Base-by-base conservation (phyloP, 2,888 invertebrate species). In the Nemoura dubitans region DNA sequence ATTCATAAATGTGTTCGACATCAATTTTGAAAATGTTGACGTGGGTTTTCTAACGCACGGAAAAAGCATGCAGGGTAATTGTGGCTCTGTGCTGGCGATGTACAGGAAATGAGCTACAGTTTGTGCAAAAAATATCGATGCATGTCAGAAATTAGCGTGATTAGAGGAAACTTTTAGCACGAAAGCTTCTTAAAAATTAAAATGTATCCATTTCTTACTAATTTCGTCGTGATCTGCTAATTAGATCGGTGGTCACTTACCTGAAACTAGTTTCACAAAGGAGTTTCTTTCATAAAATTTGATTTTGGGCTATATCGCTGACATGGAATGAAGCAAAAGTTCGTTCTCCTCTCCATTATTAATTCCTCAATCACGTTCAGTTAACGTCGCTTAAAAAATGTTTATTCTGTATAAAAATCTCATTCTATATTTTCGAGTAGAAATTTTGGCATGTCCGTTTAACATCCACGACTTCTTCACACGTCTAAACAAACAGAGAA, bases 361-460 rank as follows among this genome's bases (percentile, higher is more conserved):
- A 59, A 59, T 59, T 59, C 21, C 59, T 2, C 59, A 59, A 59
- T 59, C 59, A 59, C 59, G 59, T 7, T 21, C 16, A 59, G 14
- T 59, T 59, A 21, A 21, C 59, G 59, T 21, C 59, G 59, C 2
- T 10, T 59, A 21, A 59, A 6, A 6, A 59, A 59, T 59, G 21
- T 59, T 59, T 59, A 59, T 21, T 21, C 21, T 78, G 78, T 78
- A 78, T 78, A 26, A 27, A 21, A 21, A 26, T 27, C 28, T 28
- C 26, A 78, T 78, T 78, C n/a, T 14, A 78, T 16, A 27, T 78
- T 78, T 78, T 78, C 10, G 16, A 78, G 28, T 78, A 78, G 27
- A 78, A 78, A 27, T 27, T 78, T 78, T 78, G 78, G 78, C 78
- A 78, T 7, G 10, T 78, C 78, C 59, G 14, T 59, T 59, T 59